Percentiles rank a stretch among this genome's conserved stretches.
These are phyloP conservation scores for Paramuricea clavata DNA, from an alignment of 92 coral and sea anemone species.

Conservation along the genomic window DNA sequence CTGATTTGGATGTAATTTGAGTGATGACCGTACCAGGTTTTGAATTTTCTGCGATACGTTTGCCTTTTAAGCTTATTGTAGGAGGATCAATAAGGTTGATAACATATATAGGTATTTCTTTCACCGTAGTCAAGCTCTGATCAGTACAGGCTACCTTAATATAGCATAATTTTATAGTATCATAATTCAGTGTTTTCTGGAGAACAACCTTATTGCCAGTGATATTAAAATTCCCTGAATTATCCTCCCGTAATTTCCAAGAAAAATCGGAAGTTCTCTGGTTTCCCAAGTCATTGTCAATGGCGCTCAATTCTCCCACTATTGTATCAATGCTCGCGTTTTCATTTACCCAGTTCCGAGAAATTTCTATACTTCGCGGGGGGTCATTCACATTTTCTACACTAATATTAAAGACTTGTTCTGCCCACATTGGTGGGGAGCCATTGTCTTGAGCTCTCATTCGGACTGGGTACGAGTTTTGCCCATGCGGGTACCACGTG, in stretches of 20 bases:
- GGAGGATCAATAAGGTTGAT: constrained; percentile 42
- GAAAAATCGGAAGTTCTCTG: constrained; percentile 58
- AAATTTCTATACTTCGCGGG: constrained; percentile 80
- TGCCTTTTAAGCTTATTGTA: constrained; percentile 5
- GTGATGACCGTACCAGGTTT: constrained; percentile 20
- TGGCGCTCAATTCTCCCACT: constrained; percentile 78
- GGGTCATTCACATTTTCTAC: constrained; percentile 85
- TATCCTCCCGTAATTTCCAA: constrained; percentile 22
- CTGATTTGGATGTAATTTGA: constrained; percentile 75
- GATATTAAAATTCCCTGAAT: constrained; percentile 70
- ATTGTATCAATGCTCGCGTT: constrained; percentile 71
- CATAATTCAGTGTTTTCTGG: constrained; percentile 68
- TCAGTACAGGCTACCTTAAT: constrained; percentile 78
- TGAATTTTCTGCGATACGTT: constrained; percentile 22
- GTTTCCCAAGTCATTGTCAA: constrained; percentile 82
- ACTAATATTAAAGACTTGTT: constrained; percentile 67
- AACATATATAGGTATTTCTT: constrained; percentile 9
- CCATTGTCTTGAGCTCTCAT: constrained; percentile 85
- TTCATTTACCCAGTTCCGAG: constrained; percentile 72
- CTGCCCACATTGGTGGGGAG: constrained; percentile 86
- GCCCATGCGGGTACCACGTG: constrained; percentile 19
- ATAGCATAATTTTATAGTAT: constrained; percentile 65
- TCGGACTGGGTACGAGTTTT: constrained; percentile 54
- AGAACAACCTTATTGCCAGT: constrained; percentile 69
- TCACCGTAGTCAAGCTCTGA: constrained; percentile 29